These are phyloP conservation scores for Daboia siamensis DNA, from an alignment of 2,113 vertebrate genomes.

Conservation along the genomic window DNA sequence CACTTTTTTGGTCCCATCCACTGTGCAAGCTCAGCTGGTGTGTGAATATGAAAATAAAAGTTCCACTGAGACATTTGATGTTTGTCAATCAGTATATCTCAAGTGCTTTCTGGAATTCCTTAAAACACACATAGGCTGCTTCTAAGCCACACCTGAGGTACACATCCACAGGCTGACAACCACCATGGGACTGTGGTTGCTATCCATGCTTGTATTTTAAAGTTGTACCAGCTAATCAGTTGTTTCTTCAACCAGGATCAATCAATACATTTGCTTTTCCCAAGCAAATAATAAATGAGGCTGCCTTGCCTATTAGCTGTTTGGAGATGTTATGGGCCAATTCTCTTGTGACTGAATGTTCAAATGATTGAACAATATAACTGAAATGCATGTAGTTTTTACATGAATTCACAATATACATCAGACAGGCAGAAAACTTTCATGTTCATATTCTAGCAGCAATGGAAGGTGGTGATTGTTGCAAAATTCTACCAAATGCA, in stretches of 20 bases:
- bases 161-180: not conserved
- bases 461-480: not conserved
- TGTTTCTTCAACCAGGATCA: not conserved
- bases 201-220: not conserved
- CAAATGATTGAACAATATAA: not conserved
- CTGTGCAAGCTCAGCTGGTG: not conserved
- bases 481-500: not conserved
- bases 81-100: not conserved
- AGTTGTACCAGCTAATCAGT: not conserved
- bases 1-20: not conserved
- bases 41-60: not conserved
- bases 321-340: not conserved
- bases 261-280: not conserved
- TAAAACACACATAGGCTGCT: not conserved
- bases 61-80: not conserved
- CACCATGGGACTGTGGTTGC: not conserved
- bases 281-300: not conserved
- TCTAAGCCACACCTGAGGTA: not conserved
- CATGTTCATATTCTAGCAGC: not conserved
- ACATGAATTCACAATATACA: not conserved
- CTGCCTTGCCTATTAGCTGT: not conserved
- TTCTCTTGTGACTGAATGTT: not conserved
- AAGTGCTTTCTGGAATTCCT: not conserved
- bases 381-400: not conserved
- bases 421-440: not conserved